phyloP scores from a whole-genome alignment of 2,113 vertebrate genomes.

The Sceloporus undulatus region DNA sequence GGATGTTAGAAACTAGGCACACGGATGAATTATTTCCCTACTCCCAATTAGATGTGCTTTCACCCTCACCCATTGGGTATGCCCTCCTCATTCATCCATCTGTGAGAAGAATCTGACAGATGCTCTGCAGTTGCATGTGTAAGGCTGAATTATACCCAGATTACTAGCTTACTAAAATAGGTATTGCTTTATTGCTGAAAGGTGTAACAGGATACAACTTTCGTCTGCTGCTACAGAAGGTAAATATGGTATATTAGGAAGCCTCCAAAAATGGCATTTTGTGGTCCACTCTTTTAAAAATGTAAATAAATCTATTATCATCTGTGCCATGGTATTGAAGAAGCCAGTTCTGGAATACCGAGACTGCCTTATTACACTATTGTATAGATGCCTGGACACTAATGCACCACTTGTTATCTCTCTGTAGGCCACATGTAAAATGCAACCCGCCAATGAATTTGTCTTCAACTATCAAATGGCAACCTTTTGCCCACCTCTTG shows the following conservation, averaged over 20 bases:
- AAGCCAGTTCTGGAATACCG: background rate
- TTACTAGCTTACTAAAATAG: background rate
- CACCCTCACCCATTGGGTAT: background rate
- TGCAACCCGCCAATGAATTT: slow-evolving; percentile 17
- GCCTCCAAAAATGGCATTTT: background rate
- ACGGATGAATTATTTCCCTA: background rate
- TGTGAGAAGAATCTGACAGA: background rate
- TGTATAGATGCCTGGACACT: background rate
- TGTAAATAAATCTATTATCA: background rate
- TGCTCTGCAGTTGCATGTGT: background rate
- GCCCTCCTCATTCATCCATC: background rate
- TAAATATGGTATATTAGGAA: background rate
- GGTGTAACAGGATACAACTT: background rate
- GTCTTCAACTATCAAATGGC: slow-evolving; percentile 30
- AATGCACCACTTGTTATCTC: slow-evolving; percentile 9
- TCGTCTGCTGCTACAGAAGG: background rate
- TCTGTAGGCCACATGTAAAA: slow-evolving; percentile 19
- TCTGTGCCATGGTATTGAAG: background rate
- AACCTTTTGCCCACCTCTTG: slow-evolving; percentile 29
- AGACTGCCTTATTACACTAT: background rate
- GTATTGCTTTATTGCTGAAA: background rate
- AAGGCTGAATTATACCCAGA: background rate
- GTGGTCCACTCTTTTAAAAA: background rate
- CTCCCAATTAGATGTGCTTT: background rate
- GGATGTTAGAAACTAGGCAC: background rate